Base-by-base conservation (phyloP, 2,888 invertebrate species). In the Meandrusa payeni region DNA sequence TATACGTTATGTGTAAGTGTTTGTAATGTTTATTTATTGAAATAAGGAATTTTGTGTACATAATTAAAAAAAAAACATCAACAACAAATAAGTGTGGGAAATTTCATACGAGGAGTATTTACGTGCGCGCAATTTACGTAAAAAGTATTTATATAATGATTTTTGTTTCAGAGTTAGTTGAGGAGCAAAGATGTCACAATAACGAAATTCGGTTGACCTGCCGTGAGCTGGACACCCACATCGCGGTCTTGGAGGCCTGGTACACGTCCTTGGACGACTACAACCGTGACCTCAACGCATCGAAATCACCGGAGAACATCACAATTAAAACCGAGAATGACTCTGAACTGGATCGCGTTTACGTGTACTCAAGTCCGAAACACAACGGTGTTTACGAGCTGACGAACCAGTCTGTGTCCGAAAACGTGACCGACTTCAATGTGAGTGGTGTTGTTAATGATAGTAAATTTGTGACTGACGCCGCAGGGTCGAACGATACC, bases 231-330 rank as follows among this genome's bases (percentile, higher is more conserved):
- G 90, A 90, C 68, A 88, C 91, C 1, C 90, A 91, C 63, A 89
- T 92, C 46, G 92, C 91, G 23, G 82, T 92, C 20, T 69, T 92
- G 54, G 91, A 91, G 58, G 91, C 90, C n/a, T 89, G 89, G 73
- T 92, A 91, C 68, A 85, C 86, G 45, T 63, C 83, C 27, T 31
- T 57, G 41, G 72, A 76, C 33, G 68, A 83, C 48, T 73, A 75
- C 81, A 61, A 65, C 53, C 68, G 46, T 23, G 50, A 56, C 76
- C 46, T 55, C 13, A 76, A 72, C 61, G 58, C 58, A 31, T 64
- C 70, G 19, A 51, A 41, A 11, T 55, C 60, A 40, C 52, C 59
- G 59, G 51, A 66, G 41, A 51, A 42, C 28, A 50, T 76, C 13
- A 62, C 59, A 38, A 60, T 77, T 39, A 77, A 69, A 59, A 78